Conservation (phyloP, 2,888 invertebrate species). For the Dione vanillae region DNA sequence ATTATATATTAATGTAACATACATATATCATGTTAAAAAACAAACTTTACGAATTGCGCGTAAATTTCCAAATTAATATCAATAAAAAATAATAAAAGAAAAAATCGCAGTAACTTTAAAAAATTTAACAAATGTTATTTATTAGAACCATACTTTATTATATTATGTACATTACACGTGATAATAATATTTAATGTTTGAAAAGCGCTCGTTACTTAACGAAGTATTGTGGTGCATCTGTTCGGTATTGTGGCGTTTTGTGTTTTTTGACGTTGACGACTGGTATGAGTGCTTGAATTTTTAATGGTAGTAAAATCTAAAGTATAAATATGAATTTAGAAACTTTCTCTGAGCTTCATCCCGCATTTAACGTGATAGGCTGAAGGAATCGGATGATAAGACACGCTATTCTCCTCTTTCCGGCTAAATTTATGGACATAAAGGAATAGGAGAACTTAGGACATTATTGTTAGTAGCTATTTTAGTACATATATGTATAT, state of each 20-base stretch:
- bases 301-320: neutral
- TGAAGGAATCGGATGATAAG: too few species aligned
- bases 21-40: too few species aligned
- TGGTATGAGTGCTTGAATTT: conserved; percentile 7
- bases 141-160: conserved; percentile 3
- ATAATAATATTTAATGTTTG: conserved; percentile 37
- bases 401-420: too few species aligned
- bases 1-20: too few species aligned
- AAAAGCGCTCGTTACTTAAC: conserved; percentile 55
- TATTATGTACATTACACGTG: neutral
- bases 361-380: too few species aligned
- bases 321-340: neutral
- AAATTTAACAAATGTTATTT: neutral
- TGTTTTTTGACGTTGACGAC: conserved; percentile 57
- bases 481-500: too few species aligned
- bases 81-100: neutral
- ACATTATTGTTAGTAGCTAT: too few species aligned
- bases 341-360: too few species aligned
- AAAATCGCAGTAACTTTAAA: neutral
- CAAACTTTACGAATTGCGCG: too few species aligned
- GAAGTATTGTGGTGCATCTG: conserved; percentile 76
- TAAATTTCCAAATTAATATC: too few species aligned
- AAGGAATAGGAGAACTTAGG: too few species aligned
- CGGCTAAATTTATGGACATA: too few species aligned
- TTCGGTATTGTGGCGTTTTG: conserved; percentile 56